These are phyloP conservation scores for Trachops cirrhosus DNA, from an alignment of 2,797 vertebrate species.

Conservation along the genomic window DNA sequence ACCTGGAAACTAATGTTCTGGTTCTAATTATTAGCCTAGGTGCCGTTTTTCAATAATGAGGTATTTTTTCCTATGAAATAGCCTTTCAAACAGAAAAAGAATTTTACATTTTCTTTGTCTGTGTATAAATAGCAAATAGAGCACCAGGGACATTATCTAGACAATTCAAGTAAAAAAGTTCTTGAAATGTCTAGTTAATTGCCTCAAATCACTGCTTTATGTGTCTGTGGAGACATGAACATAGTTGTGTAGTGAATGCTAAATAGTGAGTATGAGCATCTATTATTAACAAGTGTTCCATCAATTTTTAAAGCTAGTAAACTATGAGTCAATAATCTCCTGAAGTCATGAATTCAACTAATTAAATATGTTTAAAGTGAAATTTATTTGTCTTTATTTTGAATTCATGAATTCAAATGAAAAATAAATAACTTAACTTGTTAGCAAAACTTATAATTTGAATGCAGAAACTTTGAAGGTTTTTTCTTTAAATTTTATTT, in stretches of 20 bases:
- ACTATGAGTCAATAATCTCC: slow-evolving; percentile 54
- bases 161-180: slow-evolving; percentile 45
- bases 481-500: neutral
- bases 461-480: slow-evolving; percentile 8
- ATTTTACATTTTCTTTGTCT: neutral
- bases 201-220: slow-evolving; percentile 33
- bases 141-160: neutral
- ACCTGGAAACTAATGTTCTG: neutral
- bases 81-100: neutral
- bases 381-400: slow-evolving; percentile 47
- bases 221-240: slow-evolving; percentile 33
- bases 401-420: slow-evolving; percentile 56
- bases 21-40: neutral
- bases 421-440: slow-evolving; percentile 50
- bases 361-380: slow-evolving; percentile 55
- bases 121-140: neutral
- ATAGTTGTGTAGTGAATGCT: slow-evolving; percentile 5
- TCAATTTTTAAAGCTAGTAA: slow-evolving; percentile 67
- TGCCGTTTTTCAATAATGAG: too few relatives aligned
- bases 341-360: slow-evolving; percentile 48
- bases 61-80: neutral
- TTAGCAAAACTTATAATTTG: slow-evolving; percentile 6
- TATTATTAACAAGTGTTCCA: slow-evolving; percentile 59
- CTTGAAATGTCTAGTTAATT: slow-evolving; percentile 38
- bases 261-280: slow-evolving; percentile 52